Conservation (phyloP, 64 coral and sea anemone species). For the Pocillopora damicornis region DNA sequence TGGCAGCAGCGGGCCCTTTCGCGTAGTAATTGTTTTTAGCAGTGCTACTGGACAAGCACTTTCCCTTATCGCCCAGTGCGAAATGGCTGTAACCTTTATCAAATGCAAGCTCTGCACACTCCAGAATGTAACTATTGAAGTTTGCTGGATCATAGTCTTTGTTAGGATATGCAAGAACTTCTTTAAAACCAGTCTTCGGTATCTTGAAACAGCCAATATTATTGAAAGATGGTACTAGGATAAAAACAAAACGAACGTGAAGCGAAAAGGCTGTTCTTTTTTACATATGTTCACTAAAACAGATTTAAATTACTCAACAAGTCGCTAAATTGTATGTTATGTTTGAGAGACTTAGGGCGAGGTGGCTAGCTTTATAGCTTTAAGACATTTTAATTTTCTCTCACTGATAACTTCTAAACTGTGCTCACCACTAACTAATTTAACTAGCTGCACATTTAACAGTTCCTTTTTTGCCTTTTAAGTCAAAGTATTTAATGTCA, state of each 20-base stretch:
- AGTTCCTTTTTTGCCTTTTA: too few relatives aligned
- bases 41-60: neutral
- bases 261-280: too few relatives aligned
- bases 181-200: neutral
- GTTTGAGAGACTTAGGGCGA: too few relatives aligned
- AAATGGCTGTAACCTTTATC: slow-evolving; percentile 31
- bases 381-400: too few relatives aligned
- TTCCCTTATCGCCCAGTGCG: slow-evolving; percentile 9
- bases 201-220: neutral
- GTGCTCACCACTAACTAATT: too few relatives aligned
- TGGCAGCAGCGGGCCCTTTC: neutral
- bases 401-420: too few relatives aligned
- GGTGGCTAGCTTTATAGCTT: too few relatives aligned
- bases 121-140: neutral
- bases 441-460: too few relatives aligned
- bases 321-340: too few relatives aligned
- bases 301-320: too few relatives aligned
- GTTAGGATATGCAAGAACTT: neutral
- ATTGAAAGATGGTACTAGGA: neutral
- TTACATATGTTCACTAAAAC: too few relatives aligned
- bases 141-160: neutral
- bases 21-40: neutral
- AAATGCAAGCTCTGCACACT: neutral
- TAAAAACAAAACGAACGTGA: neutral
- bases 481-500: too few relatives aligned